These are phyloP conservation scores for Dolichomitus sp. DNA, from an alignment of 2,888 invertebrate species.

Conservation along the genomic window DNA sequence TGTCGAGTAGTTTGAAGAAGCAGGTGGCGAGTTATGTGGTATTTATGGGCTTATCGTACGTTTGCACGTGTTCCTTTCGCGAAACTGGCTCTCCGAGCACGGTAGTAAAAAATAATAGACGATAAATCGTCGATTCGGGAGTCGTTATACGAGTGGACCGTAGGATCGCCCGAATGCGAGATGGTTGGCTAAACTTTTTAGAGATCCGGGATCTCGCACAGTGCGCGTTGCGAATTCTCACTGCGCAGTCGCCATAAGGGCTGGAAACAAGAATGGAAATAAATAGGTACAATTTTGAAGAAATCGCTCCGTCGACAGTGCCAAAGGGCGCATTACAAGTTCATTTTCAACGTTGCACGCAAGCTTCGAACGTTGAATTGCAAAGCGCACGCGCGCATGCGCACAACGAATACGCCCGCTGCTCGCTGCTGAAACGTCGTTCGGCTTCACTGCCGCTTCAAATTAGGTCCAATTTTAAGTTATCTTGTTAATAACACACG, in stretches of 20 bases:
- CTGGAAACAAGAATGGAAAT: not conserved
- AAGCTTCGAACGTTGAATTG: conserved; percentile 16
- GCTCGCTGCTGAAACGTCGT: conserved; percentile 17
- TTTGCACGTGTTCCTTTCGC: conserved; percentile 42
- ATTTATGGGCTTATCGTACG: conserved; percentile 48
- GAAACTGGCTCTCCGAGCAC: not conserved
- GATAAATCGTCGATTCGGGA: conserved; percentile 49
- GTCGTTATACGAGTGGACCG: conserved; percentile 26
- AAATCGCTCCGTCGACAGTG: not conserved
- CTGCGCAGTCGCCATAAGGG: not conserved
- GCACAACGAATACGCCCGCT: conserved; percentile 6
- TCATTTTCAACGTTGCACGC: conserved; percentile 24
- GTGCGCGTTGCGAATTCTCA: conserved; percentile 27
- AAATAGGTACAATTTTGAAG: not conserved
- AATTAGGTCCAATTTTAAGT: conserved; percentile 64
- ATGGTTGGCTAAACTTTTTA: conserved; percentile 39
- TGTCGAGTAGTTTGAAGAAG: conserved; percentile 53
- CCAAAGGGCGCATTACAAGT: conserved; percentile 1
- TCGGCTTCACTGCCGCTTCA: conserved; percentile 57
- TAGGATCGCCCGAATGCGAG: conserved; percentile 11
- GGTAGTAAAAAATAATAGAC: conserved; percentile 51
- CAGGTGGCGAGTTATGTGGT: conserved; percentile 57
- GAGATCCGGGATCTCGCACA: conserved; percentile 38
- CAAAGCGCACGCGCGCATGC: conserved; percentile 13
- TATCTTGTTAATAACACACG: conserved; percentile 67